Evolutionary conservation across 2,797 vertebrate genomes (phyloP).

Genomic region (Urophycis tenuis): DNA sequence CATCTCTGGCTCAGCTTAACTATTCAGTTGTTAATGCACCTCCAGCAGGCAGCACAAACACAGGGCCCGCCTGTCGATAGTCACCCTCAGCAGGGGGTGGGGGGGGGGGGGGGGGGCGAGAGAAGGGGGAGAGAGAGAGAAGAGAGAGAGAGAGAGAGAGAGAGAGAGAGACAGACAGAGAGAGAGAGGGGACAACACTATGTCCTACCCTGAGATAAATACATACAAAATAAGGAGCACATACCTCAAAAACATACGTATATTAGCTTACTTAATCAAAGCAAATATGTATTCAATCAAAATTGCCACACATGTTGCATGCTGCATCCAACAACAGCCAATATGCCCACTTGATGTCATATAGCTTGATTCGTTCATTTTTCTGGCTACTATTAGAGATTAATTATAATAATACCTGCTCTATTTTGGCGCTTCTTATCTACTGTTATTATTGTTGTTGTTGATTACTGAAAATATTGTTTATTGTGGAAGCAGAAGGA

Average conservation of each 20-base stretch:
- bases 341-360: background rate
- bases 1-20: constrained; percentile 4
- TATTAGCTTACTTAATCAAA: background rate
- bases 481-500: background rate
- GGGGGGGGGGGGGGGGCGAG: background rate
- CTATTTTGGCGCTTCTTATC: background rate
- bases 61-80: background rate
- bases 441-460: background rate
- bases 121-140: too few species aligned
- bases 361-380: too few species aligned
- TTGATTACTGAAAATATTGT: background rate
- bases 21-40: constrained; percentile 6
- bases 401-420: background rate
- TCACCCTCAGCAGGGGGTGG: background rate
- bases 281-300: background rate
- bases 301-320: background rate
- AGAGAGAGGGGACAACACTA: background rate
- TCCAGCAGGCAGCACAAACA: background rate
- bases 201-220: background rate
- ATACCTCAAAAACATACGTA: background rate
- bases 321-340: background rate
- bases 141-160: background rate
- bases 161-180: background rate
- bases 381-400: too few species aligned
- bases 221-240: background rate